phyloP scores from a whole-genome alignment of 2,797 vertebrate species.

The Gymnothorax reevesii region DNA sequence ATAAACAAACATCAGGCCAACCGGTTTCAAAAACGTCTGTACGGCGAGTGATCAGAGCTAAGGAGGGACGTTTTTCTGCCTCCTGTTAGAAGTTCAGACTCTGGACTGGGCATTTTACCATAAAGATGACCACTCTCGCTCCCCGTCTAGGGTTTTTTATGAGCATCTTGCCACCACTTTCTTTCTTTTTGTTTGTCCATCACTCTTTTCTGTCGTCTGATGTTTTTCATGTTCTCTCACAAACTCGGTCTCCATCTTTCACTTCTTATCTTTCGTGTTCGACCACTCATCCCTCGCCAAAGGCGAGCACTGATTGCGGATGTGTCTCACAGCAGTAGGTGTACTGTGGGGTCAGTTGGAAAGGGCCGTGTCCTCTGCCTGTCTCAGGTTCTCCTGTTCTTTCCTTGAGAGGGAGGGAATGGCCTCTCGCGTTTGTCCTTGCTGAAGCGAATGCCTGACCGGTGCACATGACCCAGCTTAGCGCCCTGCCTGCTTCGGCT shows the following conservation, averaged over 20 bases:
- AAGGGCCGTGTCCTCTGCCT: neutral
- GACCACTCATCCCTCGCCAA: neutral
- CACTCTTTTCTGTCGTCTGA: conserved; percentile 38
- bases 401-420: neutral
- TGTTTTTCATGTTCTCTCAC: neutral
- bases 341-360: neutral
- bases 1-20: too few relatives aligned
- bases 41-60: too few relatives aligned
- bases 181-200: conserved; percentile 42
- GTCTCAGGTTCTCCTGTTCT: conserved; percentile 31
- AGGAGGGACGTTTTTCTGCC: too few relatives aligned
- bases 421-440: neutral
- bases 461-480: conserved; percentile 27
- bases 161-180: neutral
- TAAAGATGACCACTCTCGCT: too few relatives aligned
- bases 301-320: neutral
- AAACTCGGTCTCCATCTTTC: neutral
- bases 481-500: conserved; percentile 4
- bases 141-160: too few relatives aligned
- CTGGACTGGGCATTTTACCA: too few relatives aligned
- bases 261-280: neutral
- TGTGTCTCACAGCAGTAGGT: neutral
- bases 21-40: too few relatives aligned
- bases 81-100: too few relatives aligned
- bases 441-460: neutral